Percentiles rank a stretch among this genome's conserved stretches.
Conservation (phyloP, 2,797 vertebrate species). For the Morus bassanus region DNA sequence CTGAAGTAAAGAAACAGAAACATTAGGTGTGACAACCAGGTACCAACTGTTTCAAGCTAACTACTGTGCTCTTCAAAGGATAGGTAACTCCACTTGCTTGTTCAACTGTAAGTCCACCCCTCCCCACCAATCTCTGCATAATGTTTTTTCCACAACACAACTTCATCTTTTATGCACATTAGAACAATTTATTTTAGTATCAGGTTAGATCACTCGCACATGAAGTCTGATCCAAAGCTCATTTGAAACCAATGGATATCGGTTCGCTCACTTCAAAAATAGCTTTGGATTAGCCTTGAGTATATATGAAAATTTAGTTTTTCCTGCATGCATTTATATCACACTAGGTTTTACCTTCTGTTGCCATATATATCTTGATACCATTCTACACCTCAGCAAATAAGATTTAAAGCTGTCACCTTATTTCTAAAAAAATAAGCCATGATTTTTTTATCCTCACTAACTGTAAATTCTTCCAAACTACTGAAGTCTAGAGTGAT, state of each 20-base stretch:
- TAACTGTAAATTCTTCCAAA: not conserved
- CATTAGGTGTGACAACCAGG: conserved; percentile 11
- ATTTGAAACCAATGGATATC: not conserved
- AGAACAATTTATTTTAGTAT: not conserved
- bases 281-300: not conserved
- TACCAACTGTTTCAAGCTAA: not conserved
- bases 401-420: not conserved
- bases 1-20: conserved; percentile 75
- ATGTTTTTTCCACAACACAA: not conserved
- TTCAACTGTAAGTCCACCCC: not conserved
- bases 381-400: not conserved
- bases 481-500: not conserved
- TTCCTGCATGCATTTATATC: not conserved
- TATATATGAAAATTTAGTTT: not conserved
- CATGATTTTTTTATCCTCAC: not conserved
- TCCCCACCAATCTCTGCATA: not conserved
- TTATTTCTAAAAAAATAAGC: not conserved
- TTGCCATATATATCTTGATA: not conserved
- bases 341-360: not conserved
- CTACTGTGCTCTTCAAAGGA: not conserved
- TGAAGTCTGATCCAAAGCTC: not conserved
- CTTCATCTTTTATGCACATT: not conserved
- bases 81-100: not conserved
- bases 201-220: not conserved
- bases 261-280: not conserved